Base-by-base conservation (phyloP, 2,113 vertebrate species). In the Chelonoidis abingdonii region DNA sequence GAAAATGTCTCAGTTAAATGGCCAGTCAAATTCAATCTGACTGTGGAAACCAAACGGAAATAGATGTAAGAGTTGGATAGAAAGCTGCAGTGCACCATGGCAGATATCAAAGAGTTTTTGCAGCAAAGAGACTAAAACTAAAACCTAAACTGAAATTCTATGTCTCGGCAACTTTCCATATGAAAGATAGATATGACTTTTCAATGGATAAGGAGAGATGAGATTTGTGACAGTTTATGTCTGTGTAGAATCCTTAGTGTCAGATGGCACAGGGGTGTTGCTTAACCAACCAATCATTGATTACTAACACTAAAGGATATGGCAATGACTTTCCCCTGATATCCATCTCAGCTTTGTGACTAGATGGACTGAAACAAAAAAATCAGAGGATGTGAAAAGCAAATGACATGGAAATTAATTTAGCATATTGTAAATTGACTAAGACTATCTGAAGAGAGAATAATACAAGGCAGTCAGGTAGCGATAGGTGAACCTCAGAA, bases 11-110 rank as follows among this genome's bases (percentile, higher is more conserved):
- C 89, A 93, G 90, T 95, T 97, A 94, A 92, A 78, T 84, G 82
- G 94, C 93, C 65, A 92, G 80, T 50, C 82, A 82, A 86, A 94
- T 97, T 94, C 95, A 97, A 86, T 93, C 90, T 94, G 96, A 95
- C 87, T 82, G 38, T 83, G 59, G 83, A 78, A 91, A 92, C 93
- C 86, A 92, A 94, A 96, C 94, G 84, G 86, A 86, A 94, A 94
- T 93, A 84, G 90, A 93, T 93, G 35, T 91, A 90, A 50, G 22
- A 91, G 86, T 53, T 86, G 10, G 86, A 94, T 92, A 90, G 56
- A 59, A 38, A 35, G 65, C 35, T 78, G 81, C 84, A 78, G 80
- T 91, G 72, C n/a, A 90, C 59, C 41, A 16, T 84, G n/a, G 49
- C 25, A 56, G 53, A 80, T 50, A 38, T 72, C 65, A 80, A 50